A percentile compares a stretch with the other conserved stretches of the same genome.
Conservation (phyloP, 1,140 invertebrate species). For the Chironomus tepperi region DNA sequence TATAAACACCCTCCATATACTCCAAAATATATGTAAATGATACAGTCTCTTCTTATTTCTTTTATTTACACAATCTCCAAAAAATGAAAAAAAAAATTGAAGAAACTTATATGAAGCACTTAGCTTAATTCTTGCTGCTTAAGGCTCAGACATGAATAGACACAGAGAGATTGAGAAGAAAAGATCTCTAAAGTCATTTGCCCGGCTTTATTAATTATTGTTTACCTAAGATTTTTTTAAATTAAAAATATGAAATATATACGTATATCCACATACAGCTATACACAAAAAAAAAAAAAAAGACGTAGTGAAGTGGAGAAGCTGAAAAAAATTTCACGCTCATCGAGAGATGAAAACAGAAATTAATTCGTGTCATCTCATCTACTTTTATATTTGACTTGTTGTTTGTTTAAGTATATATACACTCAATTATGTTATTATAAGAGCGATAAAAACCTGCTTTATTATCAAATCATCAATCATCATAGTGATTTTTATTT, state of each 20-base stretch:
- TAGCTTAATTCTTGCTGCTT: not conserved
- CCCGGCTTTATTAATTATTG: constrained; percentile 16
- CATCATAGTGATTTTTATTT: not conserved
- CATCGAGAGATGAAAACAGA: not conserved
- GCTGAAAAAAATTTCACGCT: constrained; percentile 2
- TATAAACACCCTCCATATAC: not conserved
- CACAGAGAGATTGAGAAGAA: not conserved
- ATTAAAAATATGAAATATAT: constrained; percentile 16
- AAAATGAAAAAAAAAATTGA: not conserved
- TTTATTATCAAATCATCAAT: constrained; percentile 23
- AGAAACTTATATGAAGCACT: not conserved
- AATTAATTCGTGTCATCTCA: not conserved
- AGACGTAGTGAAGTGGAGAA: not conserved
- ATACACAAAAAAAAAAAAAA: no score
- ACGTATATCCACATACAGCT: no score
- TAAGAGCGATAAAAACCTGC: constrained; percentile 22
- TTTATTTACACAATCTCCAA: not conserved
- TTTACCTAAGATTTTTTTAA: constrained; percentile 20
- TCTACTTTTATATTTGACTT: not conserved
- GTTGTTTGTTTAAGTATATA: not conserved
- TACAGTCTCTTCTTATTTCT: not conserved
- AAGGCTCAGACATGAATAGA: not conserved
- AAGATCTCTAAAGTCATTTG: constrained; percentile 6
- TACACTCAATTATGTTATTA: constrained; percentile 19
- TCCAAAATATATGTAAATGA: not conserved